phyloP scores from a whole-genome alignment of 2,888 invertebrate genomes.

The Eucriotettix oculatus region DNA sequence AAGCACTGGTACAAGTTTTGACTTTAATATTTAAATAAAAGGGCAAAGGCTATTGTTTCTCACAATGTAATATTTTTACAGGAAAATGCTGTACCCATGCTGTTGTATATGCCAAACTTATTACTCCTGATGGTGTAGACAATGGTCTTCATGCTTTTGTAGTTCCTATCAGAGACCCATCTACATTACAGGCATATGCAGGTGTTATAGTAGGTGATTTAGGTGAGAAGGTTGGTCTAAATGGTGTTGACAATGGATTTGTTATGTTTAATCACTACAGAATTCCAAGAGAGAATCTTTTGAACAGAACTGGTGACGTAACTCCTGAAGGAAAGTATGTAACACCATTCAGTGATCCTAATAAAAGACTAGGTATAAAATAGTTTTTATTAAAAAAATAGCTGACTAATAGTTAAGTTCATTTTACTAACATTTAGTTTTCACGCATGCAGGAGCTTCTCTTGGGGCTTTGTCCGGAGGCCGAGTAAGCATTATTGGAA shows the following conservation, averaged over 20 bases:
- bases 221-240: slow-evolving; percentile 36
- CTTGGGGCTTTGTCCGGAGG: slow-evolving; percentile 77
- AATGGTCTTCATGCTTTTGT: slow-evolving; percentile 38
- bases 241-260: slow-evolving; percentile 38
- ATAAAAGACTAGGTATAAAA: slow-evolving; percentile 50
- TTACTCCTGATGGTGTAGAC: slow-evolving; percentile 27
- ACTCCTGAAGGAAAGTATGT: slow-evolving; percentile 74
- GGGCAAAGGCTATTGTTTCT: not conserved
- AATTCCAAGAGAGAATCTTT: slow-evolving; percentile 66
- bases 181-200: slow-evolving; percentile 23
- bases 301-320: slow-evolving; percentile 82
- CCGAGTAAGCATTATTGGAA: slow-evolving; percentile 51
- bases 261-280: slow-evolving; percentile 60
- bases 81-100: slow-evolving; percentile 32
- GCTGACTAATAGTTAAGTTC: not conserved
- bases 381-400: not conserved
- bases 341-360: slow-evolving; percentile 78
- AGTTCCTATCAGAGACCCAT: slow-evolving; percentile 28
- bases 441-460: slow-evolving; percentile 39
- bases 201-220: slow-evolving; percentile 37
- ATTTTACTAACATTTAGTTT: not conserved
- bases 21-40: not conserved
- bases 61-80: not conserved
- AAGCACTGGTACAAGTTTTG: not conserved
- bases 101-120: slow-evolving; percentile 34